Base-by-base conservation (phyloP, 2,113 vertebrate species). In the Falco punctatus region DNA sequence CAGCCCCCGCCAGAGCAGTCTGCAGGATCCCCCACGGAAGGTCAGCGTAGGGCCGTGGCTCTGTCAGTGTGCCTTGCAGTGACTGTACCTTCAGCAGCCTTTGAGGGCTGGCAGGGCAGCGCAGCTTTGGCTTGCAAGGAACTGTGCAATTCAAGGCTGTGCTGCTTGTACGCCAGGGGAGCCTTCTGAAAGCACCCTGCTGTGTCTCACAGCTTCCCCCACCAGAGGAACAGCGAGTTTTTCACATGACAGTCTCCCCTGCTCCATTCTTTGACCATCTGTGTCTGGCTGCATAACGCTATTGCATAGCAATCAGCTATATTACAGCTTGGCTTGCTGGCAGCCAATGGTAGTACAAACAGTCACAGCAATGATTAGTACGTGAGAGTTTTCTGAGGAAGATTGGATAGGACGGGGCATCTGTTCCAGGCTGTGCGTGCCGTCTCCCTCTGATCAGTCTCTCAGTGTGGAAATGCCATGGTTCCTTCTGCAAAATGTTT, bases 281-380 rank as follows among this genome's bases (percentile, higher is more conserved):
- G 5, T 16, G 54, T 9, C 73, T 15, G 59, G 46, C 71, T 4
- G 92, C 49, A 2, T 46, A 11, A 2, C 3, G 15, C 73, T 15
- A 0, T 5, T 17, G 42, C 80, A 1, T 1, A 27, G 70, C 55
- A 17, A 3, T 38, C 5, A 30, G 14, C 54, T 16, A 0, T 9
- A 4, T 4, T 51, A 1, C n/a, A 13, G 86, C 83, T 15, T 16
- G 44, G 52, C 59, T 28, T 1, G 58, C 72, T 42, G 86, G 66
- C 92, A 30, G 2, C 40, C 57, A 0, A 4, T 6, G 6, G 9
- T 1, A 11, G 26, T 12, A 9, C 66, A 32, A 2, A 5, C 33
- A 22, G n/a, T 0, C 32, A 9, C 32, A 33, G 86, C 67, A 4
- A 7, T 9, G 52, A 16, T 32, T 5, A 5, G 62, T 9, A 15